A percentile compares a stretch with the other conserved stretches of the same genome.
Conservation (phyloP, 2,113 vertebrate species). For the Mirounga angustirostris region DNA sequence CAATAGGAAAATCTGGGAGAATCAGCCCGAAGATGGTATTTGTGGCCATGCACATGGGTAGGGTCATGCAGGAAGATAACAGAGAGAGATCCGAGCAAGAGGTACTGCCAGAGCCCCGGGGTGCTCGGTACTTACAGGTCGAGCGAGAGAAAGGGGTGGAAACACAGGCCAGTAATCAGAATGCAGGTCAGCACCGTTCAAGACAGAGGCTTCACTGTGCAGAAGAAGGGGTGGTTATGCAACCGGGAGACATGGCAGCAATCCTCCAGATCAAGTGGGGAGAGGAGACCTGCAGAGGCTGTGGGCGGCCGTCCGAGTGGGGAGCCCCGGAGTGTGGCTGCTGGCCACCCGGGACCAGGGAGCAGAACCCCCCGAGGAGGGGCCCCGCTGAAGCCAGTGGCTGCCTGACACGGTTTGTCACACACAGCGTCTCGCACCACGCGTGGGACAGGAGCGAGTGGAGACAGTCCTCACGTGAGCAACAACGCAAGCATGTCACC, state of each 20-base stretch:
- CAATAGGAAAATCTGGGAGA: background rate
- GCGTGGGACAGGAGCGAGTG: background rate
- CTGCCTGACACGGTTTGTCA: background rate
- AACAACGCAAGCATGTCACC: background rate
- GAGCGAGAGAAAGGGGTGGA: background rate
- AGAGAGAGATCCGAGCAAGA: background rate
- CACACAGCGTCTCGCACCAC: background rate
- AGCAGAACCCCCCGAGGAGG: background rate
- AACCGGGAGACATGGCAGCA: background rate
- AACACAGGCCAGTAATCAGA: no score
- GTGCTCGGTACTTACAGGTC: no score
- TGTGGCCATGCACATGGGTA: background rate
- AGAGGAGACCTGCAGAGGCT: background rate
- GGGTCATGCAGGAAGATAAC: background rate
- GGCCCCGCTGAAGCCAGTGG: background rate
- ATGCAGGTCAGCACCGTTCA: no score
- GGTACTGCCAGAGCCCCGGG: accelerated
- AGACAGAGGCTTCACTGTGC: background rate
- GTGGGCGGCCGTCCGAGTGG: background rate
- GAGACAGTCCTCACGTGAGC: background rate
- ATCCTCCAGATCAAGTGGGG: background rate
- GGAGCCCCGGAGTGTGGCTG: background rate
- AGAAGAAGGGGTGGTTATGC: background rate
- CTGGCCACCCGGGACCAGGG: background rate
- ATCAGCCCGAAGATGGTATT: background rate